phyloP scores from a whole-genome alignment of 2,888 invertebrate species.

The Drosophila algonquin region DNA sequence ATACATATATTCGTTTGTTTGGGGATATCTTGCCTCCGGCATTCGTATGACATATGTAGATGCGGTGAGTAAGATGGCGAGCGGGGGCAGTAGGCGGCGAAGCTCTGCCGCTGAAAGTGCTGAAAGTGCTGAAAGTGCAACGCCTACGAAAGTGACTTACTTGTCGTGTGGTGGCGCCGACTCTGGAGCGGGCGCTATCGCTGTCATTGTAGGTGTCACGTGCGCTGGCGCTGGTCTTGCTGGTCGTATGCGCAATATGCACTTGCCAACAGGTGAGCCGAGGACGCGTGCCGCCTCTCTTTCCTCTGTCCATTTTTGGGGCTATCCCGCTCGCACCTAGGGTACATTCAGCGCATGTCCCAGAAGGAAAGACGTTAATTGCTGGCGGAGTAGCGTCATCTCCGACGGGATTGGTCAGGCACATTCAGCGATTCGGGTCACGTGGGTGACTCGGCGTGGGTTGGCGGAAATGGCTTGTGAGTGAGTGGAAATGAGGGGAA shows the following conservation, averaged over 20 bases:
- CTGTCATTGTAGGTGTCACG: slow-evolving; percentile 48
- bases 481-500: background rate
- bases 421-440: slow-evolving; percentile 44
- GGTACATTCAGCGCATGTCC: slow-evolving; percentile 65
- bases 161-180: slow-evolving; percentile 39
- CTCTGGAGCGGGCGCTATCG: slow-evolving; percentile 19
- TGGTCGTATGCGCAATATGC: slow-evolving; percentile 75
- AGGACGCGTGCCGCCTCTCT: slow-evolving; percentile 20
- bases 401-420: slow-evolving; percentile 43
- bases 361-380: slow-evolving; percentile 44
- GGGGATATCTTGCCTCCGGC: no score
- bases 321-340: slow-evolving; percentile 34
- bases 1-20: no score
- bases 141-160: slow-evolving; percentile 47
- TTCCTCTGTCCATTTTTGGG: slow-evolving; percentile 1
- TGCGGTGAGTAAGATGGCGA: no score
- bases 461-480: background rate
- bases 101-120: slow-evolving; percentile 5
- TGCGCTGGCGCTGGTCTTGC: slow-evolving; percentile 29
- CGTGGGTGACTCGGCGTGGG: background rate
- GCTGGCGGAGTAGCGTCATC: slow-evolving; percentile 35
- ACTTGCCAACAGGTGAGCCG: slow-evolving; percentile 74
- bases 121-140: slow-evolving; percentile 22
- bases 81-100: no score
- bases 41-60: no score